Evolutionary conservation across 37 sponge, comb jelly and placozoan genomes (phyloP).

Genomic region (Ianthella basta): DNA sequence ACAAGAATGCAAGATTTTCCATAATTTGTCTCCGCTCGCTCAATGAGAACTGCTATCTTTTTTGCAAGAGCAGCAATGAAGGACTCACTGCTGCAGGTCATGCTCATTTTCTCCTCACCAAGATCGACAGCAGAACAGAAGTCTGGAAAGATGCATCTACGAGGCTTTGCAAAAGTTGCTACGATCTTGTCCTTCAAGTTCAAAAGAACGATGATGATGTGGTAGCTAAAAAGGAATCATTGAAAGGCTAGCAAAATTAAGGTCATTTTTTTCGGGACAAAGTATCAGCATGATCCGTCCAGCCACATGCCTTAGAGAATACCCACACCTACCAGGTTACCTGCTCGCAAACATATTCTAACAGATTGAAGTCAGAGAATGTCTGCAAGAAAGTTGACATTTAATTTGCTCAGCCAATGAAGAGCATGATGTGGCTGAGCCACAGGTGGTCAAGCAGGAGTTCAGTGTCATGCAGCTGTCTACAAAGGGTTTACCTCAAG

Average conservation of each 20-base stretch:
- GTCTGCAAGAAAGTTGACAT: constrained; percentile 1
- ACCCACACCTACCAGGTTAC: constrained; percentile 7
- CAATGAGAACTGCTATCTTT: neutral
- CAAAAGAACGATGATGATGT: neutral
- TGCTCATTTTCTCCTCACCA: neutral
- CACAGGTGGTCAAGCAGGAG: no score
- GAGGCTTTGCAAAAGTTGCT: constrained; percentile 3
- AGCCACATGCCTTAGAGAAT: neutral
- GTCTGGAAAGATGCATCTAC: neutral
- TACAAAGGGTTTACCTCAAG: no score
- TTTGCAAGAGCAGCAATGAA: neutral
- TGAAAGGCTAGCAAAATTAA: neutral
- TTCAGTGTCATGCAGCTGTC: no score
- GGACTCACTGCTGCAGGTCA: neutral
- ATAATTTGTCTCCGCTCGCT: neutral
- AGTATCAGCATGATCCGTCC: neutral
- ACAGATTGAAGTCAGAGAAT: neutral
- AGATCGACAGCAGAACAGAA: constrained; percentile 1
- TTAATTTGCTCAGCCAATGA: neutral
- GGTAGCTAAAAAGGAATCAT: neutral
- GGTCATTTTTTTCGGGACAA: neutral
- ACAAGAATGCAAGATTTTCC: neutral
- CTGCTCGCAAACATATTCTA: neutral
- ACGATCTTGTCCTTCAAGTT: neutral
- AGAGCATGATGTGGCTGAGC: no score